These are phyloP conservation scores for Carassius auratus DNA, from an alignment of 2,113 vertebrate genomes.

Conservation along the genomic window DNA sequence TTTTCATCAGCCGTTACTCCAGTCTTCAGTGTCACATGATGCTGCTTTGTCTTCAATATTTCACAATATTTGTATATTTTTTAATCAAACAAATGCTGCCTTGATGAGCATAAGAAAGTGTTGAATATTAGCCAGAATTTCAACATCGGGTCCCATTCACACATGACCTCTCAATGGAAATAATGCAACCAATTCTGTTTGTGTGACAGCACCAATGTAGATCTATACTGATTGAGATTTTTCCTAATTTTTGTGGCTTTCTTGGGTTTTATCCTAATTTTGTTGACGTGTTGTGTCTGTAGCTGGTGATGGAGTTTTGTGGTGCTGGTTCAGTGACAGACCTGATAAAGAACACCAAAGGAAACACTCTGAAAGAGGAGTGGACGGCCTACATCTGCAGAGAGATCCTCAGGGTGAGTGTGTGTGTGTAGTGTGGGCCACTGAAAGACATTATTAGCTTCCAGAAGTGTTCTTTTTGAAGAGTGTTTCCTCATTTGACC, in stretches of 20 bases:
- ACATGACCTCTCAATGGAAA: not conserved
- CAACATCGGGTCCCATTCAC: not conserved
- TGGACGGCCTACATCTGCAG: slow-evolving; percentile 99
- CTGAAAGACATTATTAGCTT: not conserved
- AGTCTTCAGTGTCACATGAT: no score
- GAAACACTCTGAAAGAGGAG: slow-evolving; percentile 96
- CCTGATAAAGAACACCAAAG: slow-evolving; percentile 99
- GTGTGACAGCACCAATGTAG: not conserved
- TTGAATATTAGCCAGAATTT: not conserved
- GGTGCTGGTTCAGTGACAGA: slow-evolving; percentile 96
- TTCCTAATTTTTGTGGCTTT: not conserved
- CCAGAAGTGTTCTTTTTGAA: slow-evolving; percentile 7
- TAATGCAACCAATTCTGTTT: not conserved
- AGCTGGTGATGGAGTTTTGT: slow-evolving; percentile 99
- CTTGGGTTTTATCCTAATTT: not conserved
- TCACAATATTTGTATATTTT: no score
- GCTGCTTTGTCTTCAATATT: no score
- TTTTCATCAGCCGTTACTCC: no score
- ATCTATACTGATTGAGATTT: not conserved
- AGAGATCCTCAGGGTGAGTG: slow-evolving; percentile 92
- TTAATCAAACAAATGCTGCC: no score
- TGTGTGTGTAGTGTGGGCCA: not conserved
- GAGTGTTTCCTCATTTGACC: not conserved
- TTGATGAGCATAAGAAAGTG: no score
- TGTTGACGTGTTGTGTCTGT: slow-evolving; percentile 9